phyloP scores from a whole-genome alignment of 2,113 vertebrate species.

The Apodemus speciosus region DNA sequence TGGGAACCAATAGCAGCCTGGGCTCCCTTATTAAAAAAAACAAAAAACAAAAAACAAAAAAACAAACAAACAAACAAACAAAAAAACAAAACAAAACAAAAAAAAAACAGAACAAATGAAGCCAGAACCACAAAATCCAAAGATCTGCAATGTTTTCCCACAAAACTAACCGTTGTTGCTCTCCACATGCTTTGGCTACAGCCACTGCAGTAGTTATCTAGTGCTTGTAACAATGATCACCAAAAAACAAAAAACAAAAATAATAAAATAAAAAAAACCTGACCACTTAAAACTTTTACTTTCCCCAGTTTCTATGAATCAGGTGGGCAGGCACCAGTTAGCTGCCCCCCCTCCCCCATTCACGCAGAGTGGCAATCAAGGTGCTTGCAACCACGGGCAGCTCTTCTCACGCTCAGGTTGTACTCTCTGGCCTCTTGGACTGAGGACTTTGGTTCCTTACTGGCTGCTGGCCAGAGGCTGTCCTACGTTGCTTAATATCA shows the following conservation, averaged over 20 bases:
- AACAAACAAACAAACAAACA: too few relatives aligned
- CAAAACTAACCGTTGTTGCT: not conserved
- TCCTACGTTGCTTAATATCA: not conserved
- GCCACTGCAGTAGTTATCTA: not conserved
- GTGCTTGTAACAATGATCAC: not conserved
- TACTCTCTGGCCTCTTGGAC: not conserved
- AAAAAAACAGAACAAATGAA: not conserved
- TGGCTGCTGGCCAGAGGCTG: not conserved
- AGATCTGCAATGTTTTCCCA: not conserved
- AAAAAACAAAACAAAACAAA: not conserved
- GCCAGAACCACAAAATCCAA: not conserved
- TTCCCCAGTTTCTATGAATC: not conserved
- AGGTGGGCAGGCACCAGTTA: not conserved
- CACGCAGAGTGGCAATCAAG: not conserved
- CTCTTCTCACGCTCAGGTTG: not conserved
- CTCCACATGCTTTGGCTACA: not conserved
- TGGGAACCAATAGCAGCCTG: not conserved
- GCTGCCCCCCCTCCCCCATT: not conserved
- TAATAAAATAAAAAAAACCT: too few relatives aligned
- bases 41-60: too few relatives aligned
- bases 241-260: not conserved
- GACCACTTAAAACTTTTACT: not conserved
- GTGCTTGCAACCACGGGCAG: not conserved
- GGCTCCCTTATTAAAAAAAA: not conserved
- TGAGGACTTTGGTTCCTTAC: not conserved